Evolutionary conservation across 2,797 vertebrate genomes (phyloP), one percentile per base, ranked within the genome.

Genomic region (Anguilla marmorata): DNA sequence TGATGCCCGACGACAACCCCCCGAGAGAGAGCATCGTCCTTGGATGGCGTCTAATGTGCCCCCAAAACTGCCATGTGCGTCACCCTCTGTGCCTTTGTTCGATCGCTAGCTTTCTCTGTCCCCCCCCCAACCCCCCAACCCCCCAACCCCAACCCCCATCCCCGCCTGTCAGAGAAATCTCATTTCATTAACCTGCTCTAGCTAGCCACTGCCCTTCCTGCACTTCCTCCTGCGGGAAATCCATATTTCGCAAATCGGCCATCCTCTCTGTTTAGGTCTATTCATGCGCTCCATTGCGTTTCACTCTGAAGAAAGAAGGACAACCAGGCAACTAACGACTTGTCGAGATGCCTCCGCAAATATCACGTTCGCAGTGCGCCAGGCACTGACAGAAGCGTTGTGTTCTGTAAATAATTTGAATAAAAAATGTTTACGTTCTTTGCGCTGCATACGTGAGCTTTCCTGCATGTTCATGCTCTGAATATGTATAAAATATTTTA

Each of bases 391-490:
- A 30, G 21, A 30, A 85, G 52, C 63, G 37, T 52, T 69, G 19
- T 74, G 52, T 93, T 91, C 91, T 97, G 96, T 97, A 96, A 95
- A 96, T 96, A 97, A 92, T 95, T 95, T 94, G 93, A 97, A 96
- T 97, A 97, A 97, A 96, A 41, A 93, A 63, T 79, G 56, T 86
- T 90, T 80, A 92, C 92, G 91, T 95, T 84, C 85, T 85, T 90
- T 89, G 89, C 90, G 85, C 33, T 56, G 76, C 45, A 14, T 74
- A 74, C 14, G 72, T 37, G 30, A 30, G 21, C 63, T 74, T 41
- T 74, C 72, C 30, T 33, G 33, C 12, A 37, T 74, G 12, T 74
- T 30, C 37, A 45, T 52, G 50, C 30, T 14, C 30, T 76, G 30
- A 37, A 3, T 33, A 21, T 37, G 11, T 33, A 11, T 0, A 24